Evolutionary conservation across 2,888 invertebrate species (phyloP).

Genomic region (Bibio marci): DNA sequence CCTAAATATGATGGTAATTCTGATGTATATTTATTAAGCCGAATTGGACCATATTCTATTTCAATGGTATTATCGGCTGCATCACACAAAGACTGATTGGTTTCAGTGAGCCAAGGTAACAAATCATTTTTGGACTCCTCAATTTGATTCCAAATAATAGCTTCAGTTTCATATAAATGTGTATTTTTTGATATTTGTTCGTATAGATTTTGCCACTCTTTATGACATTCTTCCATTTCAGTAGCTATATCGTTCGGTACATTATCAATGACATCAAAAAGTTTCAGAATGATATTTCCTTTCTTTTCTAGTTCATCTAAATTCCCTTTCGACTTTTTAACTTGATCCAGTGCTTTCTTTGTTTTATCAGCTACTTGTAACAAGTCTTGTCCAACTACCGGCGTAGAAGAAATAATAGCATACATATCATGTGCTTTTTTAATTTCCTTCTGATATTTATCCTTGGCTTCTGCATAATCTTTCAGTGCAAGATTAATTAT

Average conservation of each 20-base stretch:
- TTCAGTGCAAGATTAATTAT: slow-evolving; percentile 56
- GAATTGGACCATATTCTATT: slow-evolving; percentile 60
- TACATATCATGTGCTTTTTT: slow-evolving; percentile 48
- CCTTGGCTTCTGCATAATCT: slow-evolving; percentile 54
- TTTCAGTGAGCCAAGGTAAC: slow-evolving; percentile 67
- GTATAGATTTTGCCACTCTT: slow-evolving; percentile 52
- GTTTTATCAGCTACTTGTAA: slow-evolving; percentile 53
- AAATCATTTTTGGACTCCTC: slow-evolving; percentile 72
- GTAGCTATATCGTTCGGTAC: slow-evolving; percentile 30
- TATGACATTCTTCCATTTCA: slow-evolving; percentile 39
- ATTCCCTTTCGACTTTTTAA: slow-evolving; percentile 55
- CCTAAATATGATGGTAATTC: slow-evolving; percentile 66
- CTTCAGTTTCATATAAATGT: slow-evolving; percentile 71
- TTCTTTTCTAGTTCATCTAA: slow-evolving; percentile 66
- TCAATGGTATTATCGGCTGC: slow-evolving; percentile 63
- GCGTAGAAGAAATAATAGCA: slow-evolving; percentile 43
- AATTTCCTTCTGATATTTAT: slow-evolving; percentile 51
- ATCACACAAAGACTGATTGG: slow-evolving; percentile 56
- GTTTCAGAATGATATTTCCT: slow-evolving; percentile 31
- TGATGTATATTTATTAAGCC: slow-evolving; percentile 66
- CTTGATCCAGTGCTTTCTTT: slow-evolving; percentile 54
- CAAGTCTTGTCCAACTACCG: slow-evolving; percentile 56
- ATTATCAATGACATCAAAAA: slow-evolving; percentile 23
- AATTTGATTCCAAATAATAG: slow-evolving; percentile 85
- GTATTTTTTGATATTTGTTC: slow-evolving; percentile 54